Base-by-base conservation (phyloP, 2,113 vertebrate species). In the Prionailurus viverrinus region DNA sequence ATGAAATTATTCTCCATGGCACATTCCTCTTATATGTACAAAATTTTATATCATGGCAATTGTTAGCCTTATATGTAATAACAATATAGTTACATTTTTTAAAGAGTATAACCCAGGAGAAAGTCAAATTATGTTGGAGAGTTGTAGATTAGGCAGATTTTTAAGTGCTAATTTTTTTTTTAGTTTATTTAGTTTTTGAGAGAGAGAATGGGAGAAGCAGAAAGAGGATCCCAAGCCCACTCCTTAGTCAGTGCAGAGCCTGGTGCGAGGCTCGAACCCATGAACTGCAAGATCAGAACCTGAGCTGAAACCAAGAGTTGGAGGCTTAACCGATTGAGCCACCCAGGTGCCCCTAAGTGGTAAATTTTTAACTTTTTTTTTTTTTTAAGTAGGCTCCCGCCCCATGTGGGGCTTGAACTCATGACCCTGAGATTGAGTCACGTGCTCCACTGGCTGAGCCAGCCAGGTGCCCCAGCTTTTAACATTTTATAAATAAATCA, bases 41-140 rank as follows among this genome's bases (percentile, higher is more conserved):
- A 4, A 45, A 27, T 86, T 92, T 94, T 63, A 71, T 63, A 4
- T 91, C 93, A 33, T 87, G 41, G 61, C 86, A 36, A 66, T 94
- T 86, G 68, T 90, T 96, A 71, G 14, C 11, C 5, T 31, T 1
- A 2, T 74, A 27, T 81, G 45, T 69, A 91, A 45, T 78, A 74
- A 92, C 16, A 66, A 7, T 21, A 27, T 61, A 82, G 45, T 91
- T 48, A 88, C 4, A n/a, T 93, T 96, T 96, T 33, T 89, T 97
- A 84, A 92, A 85, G 36, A 73, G 29, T 91, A n/a, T 36, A 84
- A 55, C 66, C 19, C 69, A 89, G 55, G 65, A 91, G 61, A 90
- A 87, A 92, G n/a, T 51, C 51, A 78, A 71, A 65, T 91, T 89
- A 36, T 88, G 66, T 92, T 94, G 82, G 27, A 86, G 61, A 97